Evolutionary conservation across 2,888 invertebrate genomes (phyloP), one percentile per base, ranked within the genome.

Genomic region (Anorthoa munda): DNA sequence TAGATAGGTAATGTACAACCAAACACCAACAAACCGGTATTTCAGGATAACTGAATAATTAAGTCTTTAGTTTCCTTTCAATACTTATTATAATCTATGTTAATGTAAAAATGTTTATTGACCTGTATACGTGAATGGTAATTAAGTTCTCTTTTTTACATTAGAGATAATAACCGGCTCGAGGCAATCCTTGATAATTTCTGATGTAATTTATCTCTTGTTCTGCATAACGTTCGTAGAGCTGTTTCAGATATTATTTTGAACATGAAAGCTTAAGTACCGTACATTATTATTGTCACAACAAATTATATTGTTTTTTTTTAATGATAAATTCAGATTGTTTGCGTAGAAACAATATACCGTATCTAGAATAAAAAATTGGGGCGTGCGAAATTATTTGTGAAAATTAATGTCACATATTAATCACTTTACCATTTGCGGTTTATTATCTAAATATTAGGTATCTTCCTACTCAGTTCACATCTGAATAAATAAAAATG

Each of bases 201-300:
- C 79, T 84, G 83, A 83, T 83, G 83, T 79, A 82, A 82, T 78
- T 81, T 78, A 64, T 50, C 46, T 23, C 17, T 53, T 26, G n/a
- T 64, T 72, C 79, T 80, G 59, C 83, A 66, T 73, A 64, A 50
- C 58, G 9, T 45, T 71, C 31, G 23, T 39, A 31, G 58, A 51
- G 13, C 46, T 18, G 50, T 23, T 63, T 64, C 39, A 53, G 50
- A 58, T 66, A 67, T 75, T 66, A 67, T 76, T 68, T 68, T 53
- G 26, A 77, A 76, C 46, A 60, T 64, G 61, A 39, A 39, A 39
- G 5, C 31, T 1, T 39, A 39, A 39, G 39, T 39, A 39, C 39
- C 39, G 39, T 39, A 39, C 39, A 39, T 39, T 39, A 39, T 39
- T 39, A 39, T 39, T 39, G 39, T 39, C 1, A 39, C 39, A 1